Evolutionary conservation across 2,888 invertebrate species (phyloP).

Genomic region (Unio delphinus): DNA sequence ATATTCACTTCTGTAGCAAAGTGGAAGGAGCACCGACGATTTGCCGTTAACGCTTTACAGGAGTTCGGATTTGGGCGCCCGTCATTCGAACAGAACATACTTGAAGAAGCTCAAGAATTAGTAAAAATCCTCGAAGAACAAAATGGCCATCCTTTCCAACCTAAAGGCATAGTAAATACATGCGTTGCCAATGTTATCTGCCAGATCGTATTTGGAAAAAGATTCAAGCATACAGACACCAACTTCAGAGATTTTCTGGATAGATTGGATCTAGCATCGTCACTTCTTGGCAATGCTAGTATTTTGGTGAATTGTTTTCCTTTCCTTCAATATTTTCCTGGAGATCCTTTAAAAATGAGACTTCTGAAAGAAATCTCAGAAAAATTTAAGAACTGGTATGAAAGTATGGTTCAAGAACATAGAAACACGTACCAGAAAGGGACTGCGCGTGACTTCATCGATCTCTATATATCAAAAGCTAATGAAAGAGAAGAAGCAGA

Average conservation of each 20-base stretch:
- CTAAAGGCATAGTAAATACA: constrained; percentile 11
- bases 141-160: constrained; percentile 18
- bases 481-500: background rate
- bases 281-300: constrained; percentile 1
- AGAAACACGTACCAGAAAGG: constrained; percentile 4
- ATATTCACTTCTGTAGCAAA: constrained; percentile 14
- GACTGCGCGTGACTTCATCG: constrained; percentile 13
- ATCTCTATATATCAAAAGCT: constrained; percentile 12
- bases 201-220: constrained; percentile 22
- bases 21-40: constrained; percentile 26
- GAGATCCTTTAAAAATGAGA: constrained; percentile 15
- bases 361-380: background rate
- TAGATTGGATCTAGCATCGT: constrained; percentile 2
- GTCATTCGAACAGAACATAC: constrained; percentile 15
- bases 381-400: constrained; percentile 4
- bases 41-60: constrained; percentile 12
- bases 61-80: constrained; percentile 22
- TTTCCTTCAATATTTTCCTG: constrained; percentile 16
- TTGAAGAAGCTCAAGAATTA: constrained; percentile 15
- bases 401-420: constrained; percentile 9
- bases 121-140: too few species aligned
- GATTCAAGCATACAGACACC: constrained; percentile 19
- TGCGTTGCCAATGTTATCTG: constrained; percentile 43
- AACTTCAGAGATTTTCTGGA: constrained; percentile 21
- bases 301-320: constrained; percentile 15